Evolutionary conservation across 2,113 vertebrate species (phyloP), one percentile per base, ranked within the genome.

Genomic region (Tenrec ecaudatus): DNA sequence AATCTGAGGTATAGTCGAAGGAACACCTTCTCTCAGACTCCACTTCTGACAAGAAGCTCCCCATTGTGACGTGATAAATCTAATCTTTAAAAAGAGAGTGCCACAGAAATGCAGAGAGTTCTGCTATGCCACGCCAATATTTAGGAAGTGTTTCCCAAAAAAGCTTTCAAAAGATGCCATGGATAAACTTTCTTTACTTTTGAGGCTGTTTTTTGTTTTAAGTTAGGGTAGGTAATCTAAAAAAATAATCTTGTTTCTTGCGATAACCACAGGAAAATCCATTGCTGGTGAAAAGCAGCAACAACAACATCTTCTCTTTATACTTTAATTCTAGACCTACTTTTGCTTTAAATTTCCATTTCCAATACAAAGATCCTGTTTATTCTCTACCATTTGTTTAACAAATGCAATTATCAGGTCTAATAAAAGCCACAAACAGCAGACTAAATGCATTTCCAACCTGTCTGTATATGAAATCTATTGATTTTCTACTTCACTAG

Each of bases 301-400:
- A 25, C 23, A 47, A 57, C 6, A 14, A 27, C 62, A 31, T 64
- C 36, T n/a, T n/a, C 15, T 73, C 73, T 23, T 75, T 36, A 17
- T 4, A 66, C n/a, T 57, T 76, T 64, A 25, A 64, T 92, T 64
- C 22, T 31, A 73, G n/a, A 85, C 16, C 17, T 78, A n/a, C 12
- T 68, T 68, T n/a, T 66, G 22, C 43, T 91, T 76, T 78, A 33
- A 47, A 38, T 78, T 84, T 77, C 40, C n/a, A 82, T 86, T 76
- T 88, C 16, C 82, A 68, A 2, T 40, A 40, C 22, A 60, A 3
- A 40, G 25, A 77, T 78, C 43, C 77, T 12, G 16, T 77, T 33
- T 29, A 66, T 78, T 93, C 82, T 76, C 79, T 82, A 84, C 77
- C 66, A 73, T 43, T 64, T 62, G n/a, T 92, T 77, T 84, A 78